These are phyloP conservation scores for Spinus olivaceus DNA, from an alignment of 2,797 vertebrate genomes.

Conservation along the genomic window DNA sequence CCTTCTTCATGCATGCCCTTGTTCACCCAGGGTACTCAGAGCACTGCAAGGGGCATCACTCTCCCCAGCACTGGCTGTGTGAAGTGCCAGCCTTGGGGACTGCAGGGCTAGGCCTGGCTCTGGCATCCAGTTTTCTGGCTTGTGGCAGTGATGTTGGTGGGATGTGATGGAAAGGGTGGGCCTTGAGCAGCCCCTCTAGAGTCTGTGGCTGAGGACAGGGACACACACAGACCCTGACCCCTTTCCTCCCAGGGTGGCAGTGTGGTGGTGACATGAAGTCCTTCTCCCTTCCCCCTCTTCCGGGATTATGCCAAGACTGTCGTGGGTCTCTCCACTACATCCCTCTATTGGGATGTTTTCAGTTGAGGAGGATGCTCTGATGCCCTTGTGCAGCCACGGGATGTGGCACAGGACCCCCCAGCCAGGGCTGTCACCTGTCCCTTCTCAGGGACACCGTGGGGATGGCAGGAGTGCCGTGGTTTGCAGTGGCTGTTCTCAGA, in stretches of 20 bases:
- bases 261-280: background rate
- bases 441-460: background rate
- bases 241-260: background rate
- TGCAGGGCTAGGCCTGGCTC: background rate
- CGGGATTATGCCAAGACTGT: accelerated
- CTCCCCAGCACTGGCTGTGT: accelerated
- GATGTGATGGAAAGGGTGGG: background rate
- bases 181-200: background rate
- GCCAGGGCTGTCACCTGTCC: background rate
- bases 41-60: accelerated
- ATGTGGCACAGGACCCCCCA: accelerated
- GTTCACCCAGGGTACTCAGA: background rate
- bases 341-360: accelerated
- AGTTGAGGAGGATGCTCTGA: accelerated
- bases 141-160: accelerated
- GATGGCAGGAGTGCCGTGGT: accelerated
- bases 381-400: accelerated
- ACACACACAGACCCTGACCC: accelerated
- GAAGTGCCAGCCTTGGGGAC: background rate
- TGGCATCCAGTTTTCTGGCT: background rate
- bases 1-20: background rate
- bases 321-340: accelerated
- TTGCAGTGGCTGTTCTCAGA: background rate
- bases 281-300: background rate
- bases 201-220: background rate